Base-by-base conservation (phyloP, 2,888 invertebrate species). In the Scaptomyza reducta region DNA sequence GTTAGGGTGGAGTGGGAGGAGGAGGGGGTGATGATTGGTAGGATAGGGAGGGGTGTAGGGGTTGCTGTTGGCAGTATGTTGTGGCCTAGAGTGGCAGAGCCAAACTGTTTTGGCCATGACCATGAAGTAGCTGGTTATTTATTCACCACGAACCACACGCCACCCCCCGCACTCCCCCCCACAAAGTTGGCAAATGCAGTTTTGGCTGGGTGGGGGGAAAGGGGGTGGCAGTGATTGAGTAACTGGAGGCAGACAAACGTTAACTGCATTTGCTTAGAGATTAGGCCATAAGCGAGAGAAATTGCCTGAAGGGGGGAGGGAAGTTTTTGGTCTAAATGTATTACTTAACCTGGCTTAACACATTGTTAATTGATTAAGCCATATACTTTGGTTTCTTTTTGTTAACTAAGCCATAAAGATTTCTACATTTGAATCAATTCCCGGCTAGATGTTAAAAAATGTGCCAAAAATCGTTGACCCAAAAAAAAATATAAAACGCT, bases 301-400 rank as follows among this genome's bases (percentile, higher is more conserved):
- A 22, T 22, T 22, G 27, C 6, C 7, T 6, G 7, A 27, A 27
- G 7, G 27, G 27, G n/a, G n/a, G n/a, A n/a, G n/a, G n/a, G 27
- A 27, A 27, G 7, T 27, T 9, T 31, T 31, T 1, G 1, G 31
- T 33, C 4, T 13, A 18, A 47, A 18, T 11, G 3, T 4, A 14
- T 14, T 5, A 35, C 35, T 35, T 50, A 31, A 33, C 40, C 16
- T 2, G 13, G 63, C 7, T 66, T 63, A 58, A 53, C 74, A 57
- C 45, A 31, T 57, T 61, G 74, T 46, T 53, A 73, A 77, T 70
- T 66, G 59, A 18, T 73, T 59, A 46, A 51, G 61, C 40, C 51
- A 67, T 27, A 38, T 35, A 5, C 2, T 27, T 22, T 22, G 3
- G 1, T 2, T 22, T 22, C 3, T 22, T 22, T 27, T 27, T 27